Conservation (phyloP, 1,140 invertebrate species). For the Aphelinus certus region DNA sequence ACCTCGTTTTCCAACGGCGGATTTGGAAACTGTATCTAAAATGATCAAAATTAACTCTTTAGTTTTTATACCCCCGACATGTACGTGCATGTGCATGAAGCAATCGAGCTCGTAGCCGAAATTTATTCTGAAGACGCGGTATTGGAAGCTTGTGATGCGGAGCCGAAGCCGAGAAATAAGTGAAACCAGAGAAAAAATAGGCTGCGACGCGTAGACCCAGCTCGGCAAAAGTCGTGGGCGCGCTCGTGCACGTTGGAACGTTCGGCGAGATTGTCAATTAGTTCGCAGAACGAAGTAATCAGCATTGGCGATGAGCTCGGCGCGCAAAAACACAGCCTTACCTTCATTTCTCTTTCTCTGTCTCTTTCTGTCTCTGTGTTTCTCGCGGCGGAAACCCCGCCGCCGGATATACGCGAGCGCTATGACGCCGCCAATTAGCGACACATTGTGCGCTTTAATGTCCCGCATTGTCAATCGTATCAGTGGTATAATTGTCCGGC, state of each 20-base stretch:
- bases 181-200: no score
- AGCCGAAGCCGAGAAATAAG: no score
- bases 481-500: no score
- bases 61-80: no score
- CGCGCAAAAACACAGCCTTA: not conserved
- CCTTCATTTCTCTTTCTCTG: not conserved
- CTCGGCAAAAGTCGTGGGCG: not conserved
- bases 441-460: not conserved
- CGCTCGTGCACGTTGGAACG: not conserved
- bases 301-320: conserved; percentile 24
- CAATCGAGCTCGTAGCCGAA: no score
- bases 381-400: conserved; percentile 14
- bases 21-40: no score
- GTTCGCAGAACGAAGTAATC: conserved; percentile 35
- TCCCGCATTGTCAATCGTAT: no score
- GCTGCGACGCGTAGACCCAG: not conserved
- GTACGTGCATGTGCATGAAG: no score
- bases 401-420: not conserved
- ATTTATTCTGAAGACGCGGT: no score
- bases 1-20: no score
- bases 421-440: conserved; percentile 8
- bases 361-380: not conserved
- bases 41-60: no score
- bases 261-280: conserved; percentile 37
- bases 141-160: no score